Base-by-base conservation (phyloP, 1,140 invertebrate genomes). In the Druon quercuslanigerum region DNA sequence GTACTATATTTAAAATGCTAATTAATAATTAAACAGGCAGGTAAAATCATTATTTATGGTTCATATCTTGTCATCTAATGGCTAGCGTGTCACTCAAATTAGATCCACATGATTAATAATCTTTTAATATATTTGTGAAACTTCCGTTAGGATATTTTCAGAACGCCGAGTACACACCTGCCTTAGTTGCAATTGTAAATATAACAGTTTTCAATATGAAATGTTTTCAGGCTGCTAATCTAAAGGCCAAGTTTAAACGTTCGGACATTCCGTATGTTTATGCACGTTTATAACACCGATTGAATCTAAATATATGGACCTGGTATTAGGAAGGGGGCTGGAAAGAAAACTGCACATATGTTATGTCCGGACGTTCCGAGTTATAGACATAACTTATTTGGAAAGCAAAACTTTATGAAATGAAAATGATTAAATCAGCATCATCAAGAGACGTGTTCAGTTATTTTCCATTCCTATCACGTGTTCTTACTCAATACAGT, bases 401-500 rank as follows among this genome's bases (percentile, higher is more conserved):
- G n/a, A 8, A 16, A 66, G 60, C 14, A 46, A 25, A 25, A 57
- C 60, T 66, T 66, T 25, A 9, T 33, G n/a, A 33, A 66, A 46
- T 40, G 6, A 66, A 66, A 1, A 14, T 16, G 40, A 40, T 66
- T 40, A 66, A 40, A 66, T 25, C 33, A 66, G n/a, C 60, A 66
- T 46, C 33, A 66, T 40, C 40, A 66, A 56, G 0, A 66, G 25
- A 66, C 57, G 12, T 66, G 25, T 40, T 66, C 25, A 20, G 20
- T n/a, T 66, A 9, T 40, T 60, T 66, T 66, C 25, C 33, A 40
- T 66, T 66, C 25, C 33, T 46, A 13, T 40, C 60, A 40, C 60
- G 60, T 66, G 60, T 66, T 66, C 3, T 25, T 66, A 66, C 46
- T 66, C n/a, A 66, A 66, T 66, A 66, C 33, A 66, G 17, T 66